Conservation (phyloP, 2,797 vertebrate species). For the Ispidina lecontei region DNA sequence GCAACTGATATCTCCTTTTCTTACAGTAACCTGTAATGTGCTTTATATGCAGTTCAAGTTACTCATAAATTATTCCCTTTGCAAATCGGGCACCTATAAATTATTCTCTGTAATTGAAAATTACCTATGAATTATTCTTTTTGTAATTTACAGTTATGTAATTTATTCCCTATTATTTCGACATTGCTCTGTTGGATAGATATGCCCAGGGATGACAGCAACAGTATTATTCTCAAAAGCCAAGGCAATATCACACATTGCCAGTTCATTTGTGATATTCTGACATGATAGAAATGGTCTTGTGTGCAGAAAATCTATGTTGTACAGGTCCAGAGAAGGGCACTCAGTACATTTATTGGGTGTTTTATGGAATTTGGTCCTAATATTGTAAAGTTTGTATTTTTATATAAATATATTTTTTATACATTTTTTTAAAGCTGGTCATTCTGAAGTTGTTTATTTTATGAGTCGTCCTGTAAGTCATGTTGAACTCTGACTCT, state of each 20-base stretch:
- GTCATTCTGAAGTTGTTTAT: neutral
- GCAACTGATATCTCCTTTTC: neutral
- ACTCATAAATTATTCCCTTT: slow-evolving; percentile 55
- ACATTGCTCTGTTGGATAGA: neutral
- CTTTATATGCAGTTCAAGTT: neutral
- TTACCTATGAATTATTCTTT: slow-evolving; percentile 61
- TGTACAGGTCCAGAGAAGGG: neutral
- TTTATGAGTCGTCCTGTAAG: neutral
- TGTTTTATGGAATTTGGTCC: neutral
- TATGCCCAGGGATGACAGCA: neutral
- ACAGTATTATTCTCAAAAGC: neutral
- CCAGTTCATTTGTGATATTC: neutral
- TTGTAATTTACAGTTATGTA: slow-evolving; percentile 5
- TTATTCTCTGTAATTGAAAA: slow-evolving; percentile 48
- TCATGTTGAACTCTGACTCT: neutral
- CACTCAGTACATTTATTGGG: neutral
- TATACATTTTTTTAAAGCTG: neutral
- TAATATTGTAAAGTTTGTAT: neutral
- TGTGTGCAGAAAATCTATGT: neutral
- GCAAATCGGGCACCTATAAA: slow-evolving; percentile 37
- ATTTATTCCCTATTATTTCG: slow-evolving; percentile 14
- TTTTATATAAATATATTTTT: neutral
- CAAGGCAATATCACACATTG: neutral
- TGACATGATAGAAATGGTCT: neutral
- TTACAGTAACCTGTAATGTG: neutral